Conservation (phyloP, 2,113 vertebrate genomes). For the Vidua macroura region DNA sequence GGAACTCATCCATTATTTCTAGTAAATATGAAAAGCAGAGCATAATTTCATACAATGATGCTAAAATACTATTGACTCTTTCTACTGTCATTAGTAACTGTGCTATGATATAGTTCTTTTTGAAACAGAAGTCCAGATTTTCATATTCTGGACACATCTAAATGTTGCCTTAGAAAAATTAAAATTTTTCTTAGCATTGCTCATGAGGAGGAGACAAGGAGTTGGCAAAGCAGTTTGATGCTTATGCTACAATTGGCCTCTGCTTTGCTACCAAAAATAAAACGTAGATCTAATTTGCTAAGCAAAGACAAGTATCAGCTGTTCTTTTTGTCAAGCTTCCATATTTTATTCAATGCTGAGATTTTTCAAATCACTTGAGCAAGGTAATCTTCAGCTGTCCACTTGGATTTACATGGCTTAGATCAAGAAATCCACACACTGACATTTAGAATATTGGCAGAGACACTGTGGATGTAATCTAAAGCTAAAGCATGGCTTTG, state of each 20-base stretch:
- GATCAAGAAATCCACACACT: conserved; percentile 16
- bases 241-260: conserved; percentile 33
- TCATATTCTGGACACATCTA: background rate
- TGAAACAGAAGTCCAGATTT: background rate
- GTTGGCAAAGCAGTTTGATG: conserved; percentile 20
- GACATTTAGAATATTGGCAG: background rate
- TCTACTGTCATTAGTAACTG: background rate
- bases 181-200: background rate
- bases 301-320: conserved; percentile 47
- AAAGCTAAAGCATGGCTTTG: background rate
- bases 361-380: conserved; percentile 12
- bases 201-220: background rate
- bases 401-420: conserved; percentile 16
- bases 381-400: conserved; percentile 44
- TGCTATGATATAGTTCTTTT: background rate
- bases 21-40: background rate
- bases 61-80: background rate
- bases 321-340: conserved; percentile 41
- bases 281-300: conserved; percentile 16
- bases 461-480: background rate
- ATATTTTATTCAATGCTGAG: conserved; percentile 13
- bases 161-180: background rate
- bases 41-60: background rate
- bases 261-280: conserved; percentile 49
- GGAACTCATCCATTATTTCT: background rate